Conservation (phyloP, 2,797 vertebrate species). For the Melanotaenia maccullochi region DNA sequence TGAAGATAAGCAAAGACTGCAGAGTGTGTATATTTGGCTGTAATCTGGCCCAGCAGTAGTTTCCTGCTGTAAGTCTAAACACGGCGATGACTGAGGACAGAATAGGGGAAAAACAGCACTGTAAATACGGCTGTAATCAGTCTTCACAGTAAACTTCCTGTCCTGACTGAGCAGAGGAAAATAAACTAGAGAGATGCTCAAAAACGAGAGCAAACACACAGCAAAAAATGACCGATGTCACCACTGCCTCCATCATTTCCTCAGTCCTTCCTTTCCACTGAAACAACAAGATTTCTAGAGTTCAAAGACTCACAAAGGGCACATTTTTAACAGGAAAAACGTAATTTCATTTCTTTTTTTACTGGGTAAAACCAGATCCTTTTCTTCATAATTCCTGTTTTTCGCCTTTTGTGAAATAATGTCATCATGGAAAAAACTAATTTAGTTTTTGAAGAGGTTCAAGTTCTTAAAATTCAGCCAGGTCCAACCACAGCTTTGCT, state of each 20-base stretch:
- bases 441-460: too few species aligned
- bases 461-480: too few species aligned
- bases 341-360: background rate
- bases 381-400: background rate
- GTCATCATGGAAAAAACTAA: too few species aligned
- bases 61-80: slow-evolving; percentile 80
- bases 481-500: background rate
- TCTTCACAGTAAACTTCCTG: slow-evolving; percentile 83
- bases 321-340: slow-evolving; percentile 34
- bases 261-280: slow-evolving; percentile 52
- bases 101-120: slow-evolving; percentile 61
- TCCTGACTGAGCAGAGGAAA: slow-evolving; percentile 65
- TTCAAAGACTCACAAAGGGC: slow-evolving; percentile 36
- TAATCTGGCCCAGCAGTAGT: slow-evolving; percentile 75
- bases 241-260: slow-evolving; percentile 58
- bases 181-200: slow-evolving; percentile 62
- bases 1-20: slow-evolving; percentile 55
- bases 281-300: slow-evolving; percentile 71
- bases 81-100: slow-evolving; percentile 66
- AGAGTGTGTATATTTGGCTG: slow-evolving; percentile 58
- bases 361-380: background rate
- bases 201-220: slow-evolving; percentile 45
- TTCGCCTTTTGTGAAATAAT: too few species aligned
- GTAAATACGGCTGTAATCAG: slow-evolving; percentile 82
- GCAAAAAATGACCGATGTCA: slow-evolving; percentile 71